Conservation (phyloP, 2,113 vertebrate genomes). For the Jaculus jaculus region DNA sequence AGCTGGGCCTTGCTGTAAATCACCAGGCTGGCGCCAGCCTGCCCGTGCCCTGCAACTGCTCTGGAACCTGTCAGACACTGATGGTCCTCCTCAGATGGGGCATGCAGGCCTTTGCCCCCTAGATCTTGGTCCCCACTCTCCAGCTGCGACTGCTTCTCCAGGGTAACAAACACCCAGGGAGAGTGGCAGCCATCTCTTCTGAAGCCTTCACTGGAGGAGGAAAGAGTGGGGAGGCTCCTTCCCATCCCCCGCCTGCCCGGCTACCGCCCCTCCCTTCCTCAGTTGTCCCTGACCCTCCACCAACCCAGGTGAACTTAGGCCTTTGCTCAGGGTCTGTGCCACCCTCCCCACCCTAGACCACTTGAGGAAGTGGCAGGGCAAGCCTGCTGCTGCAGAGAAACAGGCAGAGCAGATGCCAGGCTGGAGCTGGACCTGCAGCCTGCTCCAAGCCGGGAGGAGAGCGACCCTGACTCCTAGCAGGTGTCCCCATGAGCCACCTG, state of each 20-base stretch:
- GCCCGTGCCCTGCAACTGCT: neutral
- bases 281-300: rapidly evolving
- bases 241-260: too few relatives aligned
- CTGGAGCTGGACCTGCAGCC: neutral
- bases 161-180: neutral
- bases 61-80: neutral
- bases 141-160: neutral
- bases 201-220: neutral
- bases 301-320: neutral
- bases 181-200: neutral
- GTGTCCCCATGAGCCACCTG: neutral
- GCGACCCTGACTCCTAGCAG: too few relatives aligned
- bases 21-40: neutral
- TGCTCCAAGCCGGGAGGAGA: neutral
- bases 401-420: rapidly evolving
- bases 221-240: rapidly evolving
- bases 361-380: neutral
- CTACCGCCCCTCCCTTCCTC: rapidly evolving
- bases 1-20: neutral
- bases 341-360: neutral
- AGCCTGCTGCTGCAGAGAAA: rapidly evolving
- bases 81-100: neutral
- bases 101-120: neutral
- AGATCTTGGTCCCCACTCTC: neutral
- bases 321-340: neutral